phyloP scores from a whole-genome alignment of 2,797 vertebrate genomes.

The Cyprinodon diabolis region DNA sequence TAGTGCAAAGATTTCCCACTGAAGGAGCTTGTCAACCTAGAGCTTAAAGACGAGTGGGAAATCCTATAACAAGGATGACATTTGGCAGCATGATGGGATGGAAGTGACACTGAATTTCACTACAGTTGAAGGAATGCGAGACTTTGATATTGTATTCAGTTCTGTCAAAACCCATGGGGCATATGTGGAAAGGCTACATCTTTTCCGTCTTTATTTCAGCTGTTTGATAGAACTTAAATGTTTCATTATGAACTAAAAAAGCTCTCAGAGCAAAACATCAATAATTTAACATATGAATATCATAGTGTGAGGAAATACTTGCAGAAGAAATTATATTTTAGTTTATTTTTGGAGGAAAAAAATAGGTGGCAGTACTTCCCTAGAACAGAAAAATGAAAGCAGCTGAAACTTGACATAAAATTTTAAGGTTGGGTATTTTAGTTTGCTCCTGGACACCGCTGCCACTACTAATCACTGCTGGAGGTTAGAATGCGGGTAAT shows the following conservation, averaged over 20 bases:
- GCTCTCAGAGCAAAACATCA: neutral
- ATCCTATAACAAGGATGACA: conserved; percentile 8
- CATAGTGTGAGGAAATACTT: neutral
- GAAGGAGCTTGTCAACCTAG: neutral
- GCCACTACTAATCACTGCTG: too few relatives aligned
- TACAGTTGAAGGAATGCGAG: neutral
- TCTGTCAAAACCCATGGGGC: neutral
- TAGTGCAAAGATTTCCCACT: neutral
- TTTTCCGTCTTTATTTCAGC: neutral
- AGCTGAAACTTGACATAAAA: neutral
- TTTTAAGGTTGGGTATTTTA: too few relatives aligned
- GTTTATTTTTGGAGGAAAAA: neutral
- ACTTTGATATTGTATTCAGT: neutral
- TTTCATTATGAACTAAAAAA: neutral
- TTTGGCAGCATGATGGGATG: neutral
- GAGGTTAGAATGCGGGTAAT: too few relatives aligned
- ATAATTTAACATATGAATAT: neutral
- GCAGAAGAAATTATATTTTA: neutral
- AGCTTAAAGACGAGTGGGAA: neutral
- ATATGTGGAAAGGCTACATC: neutral
- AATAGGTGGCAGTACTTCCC: too few relatives aligned
- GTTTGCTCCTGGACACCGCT: too few relatives aligned
- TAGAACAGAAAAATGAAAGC: too few relatives aligned
- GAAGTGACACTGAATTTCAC: neutral
- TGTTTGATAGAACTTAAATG: conserved; percentile 3